These are phyloP conservation scores for Sialis lutaria DNA, from an alignment of 2,888 invertebrate genomes.

Conservation along the genomic window DNA sequence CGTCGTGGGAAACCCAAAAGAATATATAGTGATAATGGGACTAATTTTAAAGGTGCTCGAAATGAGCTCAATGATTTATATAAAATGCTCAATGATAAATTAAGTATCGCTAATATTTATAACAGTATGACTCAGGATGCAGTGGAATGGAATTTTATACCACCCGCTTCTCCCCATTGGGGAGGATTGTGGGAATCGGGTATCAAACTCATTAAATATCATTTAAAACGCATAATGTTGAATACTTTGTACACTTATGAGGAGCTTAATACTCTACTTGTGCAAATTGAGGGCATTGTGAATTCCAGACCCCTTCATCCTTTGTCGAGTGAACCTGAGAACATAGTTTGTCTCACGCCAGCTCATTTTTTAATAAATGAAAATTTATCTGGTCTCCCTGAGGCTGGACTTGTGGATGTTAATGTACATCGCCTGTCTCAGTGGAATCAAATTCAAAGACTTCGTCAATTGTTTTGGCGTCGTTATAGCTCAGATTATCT, in stretches of 20 bases:
- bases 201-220: background rate
- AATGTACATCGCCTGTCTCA: background rate
- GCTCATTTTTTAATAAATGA: conserved; percentile 5
- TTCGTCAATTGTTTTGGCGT: conserved; percentile 8
- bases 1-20: conserved; percentile 3
- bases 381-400: background rate
- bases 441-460: background rate
- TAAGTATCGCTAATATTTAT: too few species aligned
- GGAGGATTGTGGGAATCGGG: conserved; percentile 6
- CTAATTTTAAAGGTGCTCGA: conserved; percentile 5
- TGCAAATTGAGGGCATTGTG: conserved; percentile 6
- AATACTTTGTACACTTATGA: conserved; percentile 1
- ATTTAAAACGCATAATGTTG: background rate
- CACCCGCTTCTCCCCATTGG: conserved; percentile 3
- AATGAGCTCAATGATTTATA: background rate
- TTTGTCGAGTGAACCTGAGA: too few species aligned
- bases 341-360: conserved; percentile 1
- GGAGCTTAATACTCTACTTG: background rate
- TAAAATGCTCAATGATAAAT: background rate
- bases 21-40: conserved; percentile 6
- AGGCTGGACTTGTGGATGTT: background rate
- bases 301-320: conserved; percentile 5
- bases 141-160: conserved; percentile 7
- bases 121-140: background rate
- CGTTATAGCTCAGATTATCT: conserved; percentile 6